These are phyloP conservation scores for Aleiodes sp. DNA, from an alignment of 1,140 invertebrate species.

Conservation along the genomic window DNA sequence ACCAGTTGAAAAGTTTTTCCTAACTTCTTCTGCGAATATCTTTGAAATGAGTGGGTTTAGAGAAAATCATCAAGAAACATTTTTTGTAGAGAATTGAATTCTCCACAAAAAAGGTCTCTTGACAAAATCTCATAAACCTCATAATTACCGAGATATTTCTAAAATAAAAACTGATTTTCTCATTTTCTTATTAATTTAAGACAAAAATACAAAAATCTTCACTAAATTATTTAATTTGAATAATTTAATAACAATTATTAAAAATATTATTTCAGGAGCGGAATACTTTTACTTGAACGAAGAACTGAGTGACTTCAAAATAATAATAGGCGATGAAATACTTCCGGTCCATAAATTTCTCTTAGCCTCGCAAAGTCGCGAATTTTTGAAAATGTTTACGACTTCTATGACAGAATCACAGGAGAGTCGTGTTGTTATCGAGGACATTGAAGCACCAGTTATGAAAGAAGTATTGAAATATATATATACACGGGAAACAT, in stretches of 20 bases:
- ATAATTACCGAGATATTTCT: too few relatives aligned
- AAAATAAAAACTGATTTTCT: too few relatives aligned
- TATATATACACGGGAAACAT: neutral
- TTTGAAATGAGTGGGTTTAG: too few relatives aligned
- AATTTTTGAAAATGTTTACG: slow-evolving; percentile 10
- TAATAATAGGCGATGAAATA: neutral
- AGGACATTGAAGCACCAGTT: neutral
- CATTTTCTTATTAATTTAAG: too few relatives aligned
- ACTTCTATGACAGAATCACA: slow-evolving; percentile 4
- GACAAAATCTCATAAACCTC: too few relatives aligned
- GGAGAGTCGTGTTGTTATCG: slow-evolving; percentile 6
- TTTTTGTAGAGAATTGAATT: too few relatives aligned
- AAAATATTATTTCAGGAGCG: neutral
- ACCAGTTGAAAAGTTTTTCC: too few relatives aligned
- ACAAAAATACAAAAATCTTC: too few relatives aligned
- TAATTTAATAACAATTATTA: neutral
- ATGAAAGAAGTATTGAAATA: slow-evolving; percentile 15
- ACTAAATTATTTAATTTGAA: neutral
- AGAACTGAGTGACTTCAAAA: slow-evolving; percentile 16
- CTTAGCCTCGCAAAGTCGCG: neutral
- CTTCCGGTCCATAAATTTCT: slow-evolving; percentile 4
- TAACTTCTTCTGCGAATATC: too few relatives aligned
- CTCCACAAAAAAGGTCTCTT: too few relatives aligned
- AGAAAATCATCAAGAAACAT: too few relatives aligned
- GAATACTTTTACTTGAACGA: neutral